Evolutionary conservation across 2,113 vertebrate species (phyloP).

Genomic region (human (Homo sapiens)): DNA sequence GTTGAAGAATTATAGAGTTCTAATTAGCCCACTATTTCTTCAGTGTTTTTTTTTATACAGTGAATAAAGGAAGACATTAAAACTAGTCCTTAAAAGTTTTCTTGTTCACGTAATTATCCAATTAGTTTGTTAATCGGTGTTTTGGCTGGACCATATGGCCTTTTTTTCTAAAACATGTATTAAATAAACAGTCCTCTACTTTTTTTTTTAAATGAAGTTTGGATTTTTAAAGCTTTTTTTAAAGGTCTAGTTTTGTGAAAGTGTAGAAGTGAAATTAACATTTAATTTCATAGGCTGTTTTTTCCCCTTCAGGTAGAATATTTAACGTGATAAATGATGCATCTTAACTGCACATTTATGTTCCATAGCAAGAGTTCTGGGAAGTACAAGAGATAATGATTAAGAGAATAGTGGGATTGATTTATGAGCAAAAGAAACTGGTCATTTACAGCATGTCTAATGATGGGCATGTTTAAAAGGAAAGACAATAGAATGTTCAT

Average conservation of each 20-base stretch:
- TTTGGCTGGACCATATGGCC: neutral
- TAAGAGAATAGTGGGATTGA: constrained; percentile 66
- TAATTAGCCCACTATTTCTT: neutral
- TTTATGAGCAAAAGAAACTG: constrained; percentile 65
- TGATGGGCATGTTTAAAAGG: constrained; percentile 35
- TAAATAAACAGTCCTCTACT: neutral
- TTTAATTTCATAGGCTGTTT: neutral
- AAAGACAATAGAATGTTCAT: neutral
- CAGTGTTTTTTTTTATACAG: neutral
- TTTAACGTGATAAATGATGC: constrained; percentile 67
- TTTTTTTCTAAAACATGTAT: constrained; percentile 36
- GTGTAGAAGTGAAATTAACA: constrained; percentile 39
- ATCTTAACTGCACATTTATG: constrained; percentile 60
- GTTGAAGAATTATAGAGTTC: neutral
- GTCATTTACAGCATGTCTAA: constrained; percentile 47
- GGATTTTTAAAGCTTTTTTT: neutral
- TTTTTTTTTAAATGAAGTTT: neutral
- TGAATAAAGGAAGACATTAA: neutral
- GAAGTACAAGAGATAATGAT: constrained; percentile 66
- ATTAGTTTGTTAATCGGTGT: neutral
- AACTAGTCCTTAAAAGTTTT: neutral
- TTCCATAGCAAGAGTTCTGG: constrained; percentile 70
- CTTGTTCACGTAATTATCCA: neutral
- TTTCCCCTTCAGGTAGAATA: constrained; percentile 31
- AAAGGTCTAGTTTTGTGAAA: constrained; percentile 24